Conservation (phyloP, 2,888 invertebrate species). For the Cerastoderma edule region DNA sequence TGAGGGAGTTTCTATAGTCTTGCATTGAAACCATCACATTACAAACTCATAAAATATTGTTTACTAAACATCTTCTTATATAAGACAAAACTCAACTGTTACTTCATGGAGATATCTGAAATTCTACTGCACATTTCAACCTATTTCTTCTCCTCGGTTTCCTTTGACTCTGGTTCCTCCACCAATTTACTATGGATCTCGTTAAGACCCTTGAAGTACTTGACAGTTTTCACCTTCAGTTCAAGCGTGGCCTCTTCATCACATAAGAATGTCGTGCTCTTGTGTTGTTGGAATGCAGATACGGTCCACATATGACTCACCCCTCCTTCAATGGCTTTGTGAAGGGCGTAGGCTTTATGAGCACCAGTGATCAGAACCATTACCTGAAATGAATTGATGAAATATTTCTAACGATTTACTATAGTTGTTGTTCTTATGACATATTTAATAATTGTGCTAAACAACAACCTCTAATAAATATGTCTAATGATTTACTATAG, state of each 20-base stretch:
- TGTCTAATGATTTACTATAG: too few relatives aligned
- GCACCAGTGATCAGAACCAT: slow-evolving; percentile 99
- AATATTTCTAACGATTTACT: too few relatives aligned
- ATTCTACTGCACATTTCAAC: too few relatives aligned
- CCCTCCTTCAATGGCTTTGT: slow-evolving; percentile 99
- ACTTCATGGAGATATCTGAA: too few relatives aligned
- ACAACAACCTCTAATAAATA: too few relatives aligned
- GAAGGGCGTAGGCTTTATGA: slow-evolving; percentile 97
- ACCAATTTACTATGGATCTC: slow-evolving; percentile 81
- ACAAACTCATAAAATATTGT: not conserved
- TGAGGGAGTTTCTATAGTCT: not conserved
- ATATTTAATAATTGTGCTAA: too few relatives aligned
- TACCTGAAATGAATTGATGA: slow-evolving; percentile 89
- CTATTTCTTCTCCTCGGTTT: not conserved
- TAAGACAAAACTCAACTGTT: not conserved
- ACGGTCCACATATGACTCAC: slow-evolving; percentile 99
- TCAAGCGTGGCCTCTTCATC: slow-evolving; percentile 99
- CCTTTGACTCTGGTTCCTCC: slow-evolving; percentile 59
- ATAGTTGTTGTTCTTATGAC: too few relatives aligned
- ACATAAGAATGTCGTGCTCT: slow-evolving; percentile 95
- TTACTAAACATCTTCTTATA: not conserved
- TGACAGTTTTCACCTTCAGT: slow-evolving; percentile 98
- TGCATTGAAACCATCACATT: not conserved
- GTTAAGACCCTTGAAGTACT: slow-evolving; percentile 93
- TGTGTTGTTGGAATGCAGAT: slow-evolving; percentile 97